Percentiles rank a stretch among this genome's conserved stretches.
phyloP scores from a whole-genome alignment of 2,888 invertebrate genomes.

The Himalopsyche japonica region DNA sequence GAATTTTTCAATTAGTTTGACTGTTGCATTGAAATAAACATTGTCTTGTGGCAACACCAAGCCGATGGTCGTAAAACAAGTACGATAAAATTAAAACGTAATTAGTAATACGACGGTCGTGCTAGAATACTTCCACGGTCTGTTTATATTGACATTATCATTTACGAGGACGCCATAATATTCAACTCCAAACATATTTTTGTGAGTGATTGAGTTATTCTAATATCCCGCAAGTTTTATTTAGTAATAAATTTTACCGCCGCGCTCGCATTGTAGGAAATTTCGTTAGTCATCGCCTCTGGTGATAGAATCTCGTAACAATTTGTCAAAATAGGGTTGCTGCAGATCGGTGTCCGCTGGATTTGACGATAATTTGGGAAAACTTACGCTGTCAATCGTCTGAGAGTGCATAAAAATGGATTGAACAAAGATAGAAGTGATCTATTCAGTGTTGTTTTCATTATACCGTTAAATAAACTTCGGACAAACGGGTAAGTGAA shows the following conservation, averaged over 20 bases:
- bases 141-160: not conserved
- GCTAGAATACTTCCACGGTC: not conserved
- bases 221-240: conserved; percentile 2
- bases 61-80: not conserved
- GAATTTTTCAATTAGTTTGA: not conserved
- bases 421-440: conserved; percentile 5
- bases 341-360: conserved; percentile 19
- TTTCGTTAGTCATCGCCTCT: conserved; percentile 45
- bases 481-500: conserved; percentile 28
- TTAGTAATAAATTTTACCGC: conserved; percentile 14
- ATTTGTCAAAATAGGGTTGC: conserved; percentile 58
- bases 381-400: conserved; percentile 18
- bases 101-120: not conserved
- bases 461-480: conserved; percentile 7
- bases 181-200: not conserved
- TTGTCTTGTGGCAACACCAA: not conserved
- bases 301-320: conserved; percentile 55
- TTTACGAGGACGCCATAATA: not conserved
- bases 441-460: conserved; percentile 11
- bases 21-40: not conserved
- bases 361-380: conserved; percentile 8
- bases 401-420: conserved; percentile 22
- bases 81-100: not conserved
- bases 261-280: not conserved
- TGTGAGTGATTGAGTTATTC: not conserved